Base-by-base conservation (phyloP, 2,888 invertebrate species). In the Muscina levida region DNA sequence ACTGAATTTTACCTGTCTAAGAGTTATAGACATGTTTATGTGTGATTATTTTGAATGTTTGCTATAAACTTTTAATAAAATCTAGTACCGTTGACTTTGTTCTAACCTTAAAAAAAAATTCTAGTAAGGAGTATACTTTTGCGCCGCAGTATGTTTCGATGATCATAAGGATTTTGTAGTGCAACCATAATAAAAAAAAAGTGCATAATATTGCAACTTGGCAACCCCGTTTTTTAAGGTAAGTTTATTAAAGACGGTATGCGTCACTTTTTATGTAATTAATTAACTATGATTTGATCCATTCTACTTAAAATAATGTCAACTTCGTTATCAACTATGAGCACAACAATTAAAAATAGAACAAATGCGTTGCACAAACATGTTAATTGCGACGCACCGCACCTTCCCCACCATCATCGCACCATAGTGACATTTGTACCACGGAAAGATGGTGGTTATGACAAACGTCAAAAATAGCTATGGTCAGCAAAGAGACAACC, bases 241-340 rank as follows among this genome's bases (percentile, higher is more conserved):
- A 37, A 0, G 56, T 59, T 73, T 59, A 53, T 74, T 48, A 37
- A 72, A 71, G 39, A 66, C 39, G n/a, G 62, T 70, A 82, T 78
- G 77, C 82, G 78, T 82, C 78, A 82, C 70, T 46, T 70, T 82
- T 82, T 82, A 82, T 82, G 82, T 82, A 82, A 82, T 78, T 78
- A 57, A 71, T 81, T 82, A 70, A 75, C 70, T 78, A 53, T 75
- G 77, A 81, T 77, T 77, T 65, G 44, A 75, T 77, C 51, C 17
- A 73, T 77, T 77, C 57, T 22, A 39, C 62, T 62, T 59, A 62
- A 62, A 68, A 59, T 51, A 59, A 48, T 74, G 57, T 59, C 17
- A 42, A 74, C 56, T 53, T 17, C 42, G 4, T 22, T 11, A 15
- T 19, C 17, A 13, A n/a, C n/a, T n/a, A 59, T 59, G 62, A 62